A percentile compares a stretch with the other conserved stretches of the same genome.
Conservation (phyloP, 2,888 invertebrate species). For the Thecophora atra region DNA sequence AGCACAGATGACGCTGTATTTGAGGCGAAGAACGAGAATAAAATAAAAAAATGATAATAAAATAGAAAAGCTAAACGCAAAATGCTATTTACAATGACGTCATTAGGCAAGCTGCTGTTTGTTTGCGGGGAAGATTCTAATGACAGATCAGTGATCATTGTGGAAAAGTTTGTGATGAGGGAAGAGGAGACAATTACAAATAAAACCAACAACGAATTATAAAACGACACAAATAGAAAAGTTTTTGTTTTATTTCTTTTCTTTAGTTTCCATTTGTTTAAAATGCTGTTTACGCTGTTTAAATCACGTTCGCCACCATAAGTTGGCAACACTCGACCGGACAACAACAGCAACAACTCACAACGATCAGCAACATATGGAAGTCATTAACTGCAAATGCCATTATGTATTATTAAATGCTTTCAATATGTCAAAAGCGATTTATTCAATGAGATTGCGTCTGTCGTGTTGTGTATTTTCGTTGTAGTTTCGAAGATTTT, state of each 20-base stretch:
- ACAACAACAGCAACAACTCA: background rate
- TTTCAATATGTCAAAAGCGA: constrained; percentile 20
- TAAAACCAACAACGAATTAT: background rate
- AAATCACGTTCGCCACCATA: constrained; percentile 26
- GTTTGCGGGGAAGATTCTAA: background rate
- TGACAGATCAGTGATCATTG: background rate
- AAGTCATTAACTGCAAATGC: constrained; percentile 31
- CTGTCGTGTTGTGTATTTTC: no score
- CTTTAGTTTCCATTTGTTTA: background rate
- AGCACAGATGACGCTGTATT: background rate
- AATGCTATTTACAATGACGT: constrained; percentile 20
- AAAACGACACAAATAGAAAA: background rate
- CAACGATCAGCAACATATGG: constrained; percentile 27
- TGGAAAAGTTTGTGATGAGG: background rate
- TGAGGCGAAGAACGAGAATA: background rate
- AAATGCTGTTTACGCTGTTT: constrained; percentile 5
- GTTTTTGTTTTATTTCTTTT: constrained; percentile 12
- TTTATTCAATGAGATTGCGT: background rate
- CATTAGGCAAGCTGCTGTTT: background rate
- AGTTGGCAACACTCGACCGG: constrained; percentile 26
- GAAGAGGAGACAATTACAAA: background rate
- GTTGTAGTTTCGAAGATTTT: background rate
- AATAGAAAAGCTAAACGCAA: constrained; percentile 1
- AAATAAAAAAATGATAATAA: background rate
- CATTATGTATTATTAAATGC: constrained; percentile 15